Evolutionary conservation across 2,888 invertebrate genomes (phyloP).

Genomic region (Incurvaria masculella): DNA sequence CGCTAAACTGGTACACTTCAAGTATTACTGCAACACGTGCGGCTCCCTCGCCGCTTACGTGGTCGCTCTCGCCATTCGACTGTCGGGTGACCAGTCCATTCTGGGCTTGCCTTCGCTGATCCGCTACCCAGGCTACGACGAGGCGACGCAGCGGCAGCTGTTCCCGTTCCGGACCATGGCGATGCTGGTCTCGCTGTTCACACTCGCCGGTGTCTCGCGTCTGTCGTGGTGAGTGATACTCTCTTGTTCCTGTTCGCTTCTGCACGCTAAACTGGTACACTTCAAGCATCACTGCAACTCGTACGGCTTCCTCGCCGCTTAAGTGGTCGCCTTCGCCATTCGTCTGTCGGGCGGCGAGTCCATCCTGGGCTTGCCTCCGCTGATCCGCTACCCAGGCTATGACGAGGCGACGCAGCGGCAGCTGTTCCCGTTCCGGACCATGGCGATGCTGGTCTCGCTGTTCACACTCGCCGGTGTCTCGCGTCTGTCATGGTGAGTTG

Average conservation of each 20-base stretch:
- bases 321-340: constrained; percentile 78
- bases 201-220: constrained; percentile 77
- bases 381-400: constrained; percentile 86
- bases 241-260: too few species aligned
- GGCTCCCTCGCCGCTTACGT: constrained; percentile 90
- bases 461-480: constrained; percentile 78
- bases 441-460: constrained; percentile 89
- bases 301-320: constrained; percentile 91
- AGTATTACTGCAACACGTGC: constrained; percentile 93
- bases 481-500: constrained; percentile 69
- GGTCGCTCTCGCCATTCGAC: constrained; percentile 75
- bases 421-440: constrained; percentile 93
- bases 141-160: constrained; percentile 75
- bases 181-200: constrained; percentile 84
- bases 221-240: constrained; percentile 72
- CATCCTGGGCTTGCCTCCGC: constrained; percentile 73
- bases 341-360: constrained; percentile 85
- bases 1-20: constrained; percentile 96
- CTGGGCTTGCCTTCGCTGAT: constrained; percentile 80
- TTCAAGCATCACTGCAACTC: constrained; percentile 94
- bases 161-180: constrained; percentile 97
- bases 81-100: constrained; percentile 83
- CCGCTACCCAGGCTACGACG: constrained; percentile 82
- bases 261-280: too few species aligned
- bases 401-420: constrained; percentile 77